These are phyloP conservation scores for Colletes gigas DNA, from an alignment of 1,140 invertebrate genomes.

Conservation along the genomic window DNA sequence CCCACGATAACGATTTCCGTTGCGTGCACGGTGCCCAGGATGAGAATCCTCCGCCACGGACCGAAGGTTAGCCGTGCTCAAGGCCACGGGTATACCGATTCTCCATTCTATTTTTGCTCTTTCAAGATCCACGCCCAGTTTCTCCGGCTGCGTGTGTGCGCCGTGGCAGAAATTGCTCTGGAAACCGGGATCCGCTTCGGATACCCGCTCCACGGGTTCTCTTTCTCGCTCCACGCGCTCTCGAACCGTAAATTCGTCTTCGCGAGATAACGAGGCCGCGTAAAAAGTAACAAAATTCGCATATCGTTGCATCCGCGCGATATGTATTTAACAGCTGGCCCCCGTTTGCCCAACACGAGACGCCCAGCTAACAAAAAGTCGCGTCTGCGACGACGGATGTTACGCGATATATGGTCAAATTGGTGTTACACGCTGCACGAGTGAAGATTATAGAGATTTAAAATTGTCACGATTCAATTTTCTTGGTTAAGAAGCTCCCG, in stretches of 20 bases:
- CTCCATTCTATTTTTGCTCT: slow-evolving; percentile 36
- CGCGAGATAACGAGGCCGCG: slow-evolving; percentile 16
- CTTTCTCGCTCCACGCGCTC: neutral
- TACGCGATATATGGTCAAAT: no score
- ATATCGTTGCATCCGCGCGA: neutral
- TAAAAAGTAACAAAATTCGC: neutral
- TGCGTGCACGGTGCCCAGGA: slow-evolving; percentile 12
- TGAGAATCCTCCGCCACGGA: slow-evolving; percentile 13
- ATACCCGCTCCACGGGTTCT: neutral
- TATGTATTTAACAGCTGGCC: neutral
- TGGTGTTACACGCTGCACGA: no score
- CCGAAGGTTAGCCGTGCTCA: slow-evolving; percentile 32
- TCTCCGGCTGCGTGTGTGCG: neutral
- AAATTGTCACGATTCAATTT: no score
- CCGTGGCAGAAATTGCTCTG: neutral
- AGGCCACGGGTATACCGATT: slow-evolving; percentile 25
- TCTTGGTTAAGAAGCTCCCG: no score
- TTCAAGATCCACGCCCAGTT: neutral
- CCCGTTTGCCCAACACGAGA: neutral
- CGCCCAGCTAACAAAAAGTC: neutral
- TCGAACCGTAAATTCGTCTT: slow-evolving; percentile 1
- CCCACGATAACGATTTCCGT: slow-evolving; percentile 47
- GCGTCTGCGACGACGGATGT: no score
- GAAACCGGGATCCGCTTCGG: neutral
- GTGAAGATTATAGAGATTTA: no score